Percentiles rank a stretch among this genome's conserved stretches.
These are phyloP conservation scores for Drosophila cognata DNA, from an alignment of 2,888 invertebrate species.

Conservation along the genomic window DNA sequence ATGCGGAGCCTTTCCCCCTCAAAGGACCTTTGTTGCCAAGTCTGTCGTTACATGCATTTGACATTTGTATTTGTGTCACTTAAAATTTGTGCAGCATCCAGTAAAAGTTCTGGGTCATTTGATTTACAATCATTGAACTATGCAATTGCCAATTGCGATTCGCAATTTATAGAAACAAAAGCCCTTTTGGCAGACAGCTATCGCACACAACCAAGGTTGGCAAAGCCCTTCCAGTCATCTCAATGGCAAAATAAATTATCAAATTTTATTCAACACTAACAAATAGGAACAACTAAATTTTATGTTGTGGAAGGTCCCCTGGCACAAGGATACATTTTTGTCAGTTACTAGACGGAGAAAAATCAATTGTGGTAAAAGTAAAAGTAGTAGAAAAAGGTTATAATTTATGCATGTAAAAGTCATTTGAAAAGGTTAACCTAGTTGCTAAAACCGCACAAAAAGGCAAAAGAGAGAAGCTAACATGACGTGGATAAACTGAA, in stretches of 20 bases:
- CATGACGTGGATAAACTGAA: neutral
- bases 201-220: slow-evolving; percentile 6
- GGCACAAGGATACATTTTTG: slow-evolving; percentile 10
- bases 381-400: slow-evolving; percentile 19
- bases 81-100: slow-evolving; percentile 3
- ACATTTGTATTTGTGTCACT: slow-evolving; percentile 16
- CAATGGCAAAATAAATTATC: slow-evolving; percentile 32
- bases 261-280: slow-evolving; percentile 19
- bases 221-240: neutral
- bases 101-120: slow-evolving; percentile 20
- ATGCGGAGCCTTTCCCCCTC: neutral
- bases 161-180: slow-evolving; percentile 26
- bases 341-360: slow-evolving; percentile 12
- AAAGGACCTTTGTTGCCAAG: neutral
- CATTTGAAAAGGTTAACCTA: slow-evolving; percentile 48
- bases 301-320: slow-evolving; percentile 20
- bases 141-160: slow-evolving; percentile 24
- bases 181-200: slow-evolving; percentile 10
- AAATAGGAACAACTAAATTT: slow-evolving; percentile 16
- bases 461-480: slow-evolving; percentile 3
- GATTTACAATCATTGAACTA: slow-evolving; percentile 37
- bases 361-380: slow-evolving; percentile 34
- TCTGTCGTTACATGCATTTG: slow-evolving; percentile 11
- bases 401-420: slow-evolving; percentile 49
- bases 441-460: slow-evolving; percentile 25